Base-by-base conservation (phyloP, 2,797 vertebrate species). In the Hoplostethus mediterraneus region DNA sequence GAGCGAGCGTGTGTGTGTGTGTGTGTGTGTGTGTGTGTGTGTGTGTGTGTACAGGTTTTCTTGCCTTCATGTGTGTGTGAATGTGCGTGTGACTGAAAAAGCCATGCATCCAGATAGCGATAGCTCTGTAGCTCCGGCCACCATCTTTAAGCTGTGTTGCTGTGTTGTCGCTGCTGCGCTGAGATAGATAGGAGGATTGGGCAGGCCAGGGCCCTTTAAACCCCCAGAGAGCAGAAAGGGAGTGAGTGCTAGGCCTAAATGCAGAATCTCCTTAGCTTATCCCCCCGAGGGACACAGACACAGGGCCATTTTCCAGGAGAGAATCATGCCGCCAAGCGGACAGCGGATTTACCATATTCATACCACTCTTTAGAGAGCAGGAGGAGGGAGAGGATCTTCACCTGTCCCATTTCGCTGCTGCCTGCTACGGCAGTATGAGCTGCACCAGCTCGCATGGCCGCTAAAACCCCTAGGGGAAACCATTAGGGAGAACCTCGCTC, bases 331-430 rank as follows among this genome's bases (percentile, higher is more conserved):
- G 89, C 89, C 84, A 78, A 93, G 90, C 93, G 87, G 81, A 91
- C 87, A 82, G 84, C 63, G 85, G 91, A 87, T 93, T 94, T 93
- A 93, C 92, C 93, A 94, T 93, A 93, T 94, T 94, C 93, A 94
- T 93, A 87, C 87, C 77, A 73, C 84, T 85, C 82, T 88, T 88
- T 85, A 80, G 71, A 89, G 52, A 57, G 64, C 66, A 71, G 69
- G 74, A 81, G 79, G 77, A 61, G 74, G 78, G 75, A 61, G 75
- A 79, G 75, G 79, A 84, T 88, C 85, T 87, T 91, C 89, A 93
- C 90, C 90, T 90, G 90, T 90, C 87, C 90, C 80, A 89, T 89
- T 90, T 91, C 59, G 10, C 85, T 81, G 66, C 88, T 28, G 13
- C 17, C 61, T 25, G 47, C 61, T 85, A 67, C 14, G 76, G 77